Conservation (phyloP, 2,797 vertebrate genomes). For the Ptychadena robeensis region DNA sequence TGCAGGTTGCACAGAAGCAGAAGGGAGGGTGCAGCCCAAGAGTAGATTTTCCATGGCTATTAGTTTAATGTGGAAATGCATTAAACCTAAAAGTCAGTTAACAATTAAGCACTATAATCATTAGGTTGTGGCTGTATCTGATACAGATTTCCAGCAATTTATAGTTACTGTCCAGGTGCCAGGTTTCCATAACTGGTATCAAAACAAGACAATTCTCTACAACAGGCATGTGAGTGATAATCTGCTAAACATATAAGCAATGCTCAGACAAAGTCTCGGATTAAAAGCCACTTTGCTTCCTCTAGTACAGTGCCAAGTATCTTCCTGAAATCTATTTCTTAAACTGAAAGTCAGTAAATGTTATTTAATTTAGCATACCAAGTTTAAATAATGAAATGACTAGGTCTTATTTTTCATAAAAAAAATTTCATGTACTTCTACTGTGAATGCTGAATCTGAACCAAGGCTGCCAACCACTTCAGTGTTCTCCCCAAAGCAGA, state of each 20-base stretch:
- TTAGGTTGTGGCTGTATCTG: not conserved
- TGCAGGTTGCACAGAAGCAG: not conserved
- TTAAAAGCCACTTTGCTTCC: not conserved
- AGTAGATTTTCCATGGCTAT: conserved; percentile 20
- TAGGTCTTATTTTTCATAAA: too few species aligned
- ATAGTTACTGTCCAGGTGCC: not conserved
- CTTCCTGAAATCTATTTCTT: not conserved
- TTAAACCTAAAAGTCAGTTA: not conserved
- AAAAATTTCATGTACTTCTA: too few species aligned
- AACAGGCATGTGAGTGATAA: not conserved
- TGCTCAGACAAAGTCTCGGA: not conserved
- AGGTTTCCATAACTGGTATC: not conserved
- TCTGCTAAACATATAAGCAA: not conserved
- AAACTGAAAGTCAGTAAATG: too few species aligned
- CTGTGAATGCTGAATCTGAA: too few species aligned
- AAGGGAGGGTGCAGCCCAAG: not conserved
- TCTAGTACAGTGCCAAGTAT: too few species aligned
- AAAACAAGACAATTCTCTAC: not conserved
- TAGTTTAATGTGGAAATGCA: conserved; percentile 16
- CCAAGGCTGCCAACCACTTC: too few species aligned
- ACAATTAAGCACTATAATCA: conserved; percentile 5
- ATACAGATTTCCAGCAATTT: not conserved
- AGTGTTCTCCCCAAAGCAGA: too few species aligned
- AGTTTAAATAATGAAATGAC: too few species aligned
- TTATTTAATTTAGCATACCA: too few species aligned